Percentiles rank a stretch among this genome's conserved stretches.
phyloP scores from a whole-genome alignment of 2,113 vertebrate species.

The Verasper variegatus region DNA sequence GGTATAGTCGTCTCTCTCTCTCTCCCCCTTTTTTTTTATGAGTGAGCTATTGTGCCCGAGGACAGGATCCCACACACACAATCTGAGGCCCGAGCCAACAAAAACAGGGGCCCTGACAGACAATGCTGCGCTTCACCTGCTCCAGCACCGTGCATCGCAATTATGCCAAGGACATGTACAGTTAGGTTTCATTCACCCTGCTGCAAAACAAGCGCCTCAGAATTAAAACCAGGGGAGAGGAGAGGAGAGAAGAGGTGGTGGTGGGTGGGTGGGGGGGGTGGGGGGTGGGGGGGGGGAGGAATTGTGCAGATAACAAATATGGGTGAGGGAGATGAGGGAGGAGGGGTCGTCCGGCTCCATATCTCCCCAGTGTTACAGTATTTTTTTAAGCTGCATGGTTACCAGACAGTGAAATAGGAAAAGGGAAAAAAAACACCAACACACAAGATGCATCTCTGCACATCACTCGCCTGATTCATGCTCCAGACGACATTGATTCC shows the following conservation, averaged over 20 bases:
- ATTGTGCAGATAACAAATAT: conserved; percentile 82
- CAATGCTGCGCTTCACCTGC: conserved; percentile 99
- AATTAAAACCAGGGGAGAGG: conserved; percentile 85
- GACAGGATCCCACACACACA: conserved; percentile 99
- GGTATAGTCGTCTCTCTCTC: conserved; percentile 72
- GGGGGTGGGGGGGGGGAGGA: not conserved
- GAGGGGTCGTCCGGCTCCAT: not conserved
- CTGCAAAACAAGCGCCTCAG: conserved; percentile 90
- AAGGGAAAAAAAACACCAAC: conserved; percentile 79
- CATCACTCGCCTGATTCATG: conserved; percentile 82
- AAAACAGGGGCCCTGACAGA: conserved; percentile 96
- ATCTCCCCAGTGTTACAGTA: conserved; percentile 56
- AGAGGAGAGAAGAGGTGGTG: not conserved
- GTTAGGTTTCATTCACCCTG: conserved; percentile 96
- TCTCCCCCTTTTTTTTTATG: conserved; percentile 82
- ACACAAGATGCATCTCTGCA: conserved; percentile 51
- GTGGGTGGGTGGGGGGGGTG: not conserved
- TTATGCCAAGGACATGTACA: conserved; percentile 98
- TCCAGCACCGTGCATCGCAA: conserved; percentile 93
- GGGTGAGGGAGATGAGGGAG: conserved; percentile 63
- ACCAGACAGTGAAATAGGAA: conserved; percentile 71
- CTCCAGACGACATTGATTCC: conserved; percentile 87
- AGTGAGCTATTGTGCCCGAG: conserved; percentile 96
- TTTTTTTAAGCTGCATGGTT: conserved; percentile 67
- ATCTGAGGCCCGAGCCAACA: conserved; percentile 99